phyloP scores from a whole-genome alignment of 1,140 invertebrate species.

The Holcopasites calliopsidis region DNA sequence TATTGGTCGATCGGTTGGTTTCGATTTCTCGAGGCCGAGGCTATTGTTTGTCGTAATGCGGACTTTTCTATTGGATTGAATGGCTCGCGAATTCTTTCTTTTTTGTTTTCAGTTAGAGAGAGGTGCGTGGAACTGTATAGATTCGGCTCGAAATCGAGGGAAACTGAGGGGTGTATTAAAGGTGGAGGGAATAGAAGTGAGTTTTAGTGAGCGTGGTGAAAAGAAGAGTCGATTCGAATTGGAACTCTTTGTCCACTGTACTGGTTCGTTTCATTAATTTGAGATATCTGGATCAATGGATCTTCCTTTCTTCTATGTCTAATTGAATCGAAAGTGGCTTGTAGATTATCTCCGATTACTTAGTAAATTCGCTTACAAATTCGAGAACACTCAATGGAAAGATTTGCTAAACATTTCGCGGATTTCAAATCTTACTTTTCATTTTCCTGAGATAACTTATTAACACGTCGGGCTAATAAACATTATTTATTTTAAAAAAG shows the following conservation, averaged over 20 bases:
- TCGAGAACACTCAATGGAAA: too few relatives aligned
- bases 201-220: background rate
- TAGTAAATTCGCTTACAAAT: background rate
- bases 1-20: background rate
- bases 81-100: background rate
- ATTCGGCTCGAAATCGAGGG: background rate
- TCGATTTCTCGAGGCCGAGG: background rate
- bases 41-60: background rate
- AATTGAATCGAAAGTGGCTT: slow-evolving; percentile 2
- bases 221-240: background rate
- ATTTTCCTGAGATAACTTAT: too few relatives aligned
- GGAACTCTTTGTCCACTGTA: background rate
- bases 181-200: background rate
- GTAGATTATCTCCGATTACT: background rate
- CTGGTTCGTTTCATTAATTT: background rate
- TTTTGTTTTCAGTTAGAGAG: too few relatives aligned
- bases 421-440: too few relatives aligned
- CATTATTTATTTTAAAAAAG: too few relatives aligned
- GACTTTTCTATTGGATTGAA: background rate
- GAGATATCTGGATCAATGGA: background rate
- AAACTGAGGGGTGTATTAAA: background rate
- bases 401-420: too few relatives aligned
- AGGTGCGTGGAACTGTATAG: background rate
- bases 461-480: too few relatives aligned
- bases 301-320: background rate